A percentile compares a stretch with the other conserved stretches of the same genome.
Evolutionary conservation across 2,113 vertebrate species (phyloP).

Genomic region (Gopherus evgoodei): DNA sequence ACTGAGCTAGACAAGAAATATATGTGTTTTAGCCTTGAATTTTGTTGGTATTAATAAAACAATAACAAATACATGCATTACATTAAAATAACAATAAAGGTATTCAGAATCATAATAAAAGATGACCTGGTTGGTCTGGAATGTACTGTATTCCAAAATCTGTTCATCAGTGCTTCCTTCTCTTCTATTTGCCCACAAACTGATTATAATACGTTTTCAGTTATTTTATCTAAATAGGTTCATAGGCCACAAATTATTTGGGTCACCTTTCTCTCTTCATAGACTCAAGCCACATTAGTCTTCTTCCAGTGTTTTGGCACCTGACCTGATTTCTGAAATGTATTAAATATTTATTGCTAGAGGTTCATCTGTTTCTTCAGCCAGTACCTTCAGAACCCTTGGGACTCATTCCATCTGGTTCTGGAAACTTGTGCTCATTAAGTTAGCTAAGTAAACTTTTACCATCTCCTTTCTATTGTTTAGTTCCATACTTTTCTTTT

Average conservation of each 20-base stretch:
- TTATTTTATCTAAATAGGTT: neutral
- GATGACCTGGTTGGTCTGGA: neutral
- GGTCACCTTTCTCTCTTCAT: neutral
- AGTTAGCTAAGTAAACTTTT: neutral
- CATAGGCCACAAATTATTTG: neutral
- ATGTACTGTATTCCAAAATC: neutral
- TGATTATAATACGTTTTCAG: neutral
- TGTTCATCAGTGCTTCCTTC: neutral
- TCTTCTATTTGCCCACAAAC: neutral
- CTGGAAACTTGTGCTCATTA: neutral
- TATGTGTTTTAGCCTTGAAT: neutral
- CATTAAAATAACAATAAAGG: neutral
- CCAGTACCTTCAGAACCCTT: neutral
- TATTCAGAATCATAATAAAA: neutral
- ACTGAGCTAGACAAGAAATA: neutral
- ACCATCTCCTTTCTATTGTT: neutral
- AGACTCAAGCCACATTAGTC: neutral
- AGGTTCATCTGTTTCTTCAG: neutral
- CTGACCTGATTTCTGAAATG: neutral
- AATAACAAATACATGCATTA: neutral
- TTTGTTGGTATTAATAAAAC: neutral
- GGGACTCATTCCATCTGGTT: neutral
- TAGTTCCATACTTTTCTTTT: neutral
- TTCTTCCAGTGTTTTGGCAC: neutral
- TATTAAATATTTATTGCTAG: neutral